phyloP scores from a whole-genome alignment of 2,113 vertebrate species.

The Electrona antarctica region DNA sequence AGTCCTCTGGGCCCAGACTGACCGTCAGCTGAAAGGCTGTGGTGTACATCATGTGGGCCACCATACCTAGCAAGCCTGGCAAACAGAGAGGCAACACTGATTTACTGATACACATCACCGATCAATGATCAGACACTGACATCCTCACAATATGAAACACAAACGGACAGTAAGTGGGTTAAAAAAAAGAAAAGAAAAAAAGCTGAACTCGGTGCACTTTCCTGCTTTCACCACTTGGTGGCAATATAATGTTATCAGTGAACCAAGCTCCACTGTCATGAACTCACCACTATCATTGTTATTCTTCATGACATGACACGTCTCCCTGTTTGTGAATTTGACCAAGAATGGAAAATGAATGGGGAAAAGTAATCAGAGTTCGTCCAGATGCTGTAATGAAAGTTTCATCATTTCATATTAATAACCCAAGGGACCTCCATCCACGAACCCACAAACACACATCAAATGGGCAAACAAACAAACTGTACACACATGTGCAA shows the following conservation, averaged over 20 bases:
- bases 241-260: slow-evolving; percentile 40
- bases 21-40: slow-evolving; percentile 97
- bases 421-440: too few relatives aligned
- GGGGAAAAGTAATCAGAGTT: too few relatives aligned
- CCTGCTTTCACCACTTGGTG: slow-evolving; percentile 57
- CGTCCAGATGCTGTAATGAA: too few relatives aligned
- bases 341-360: too few relatives aligned
- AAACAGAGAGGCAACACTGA: not conserved
- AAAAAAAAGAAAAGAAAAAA: not conserved
- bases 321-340: too few relatives aligned
- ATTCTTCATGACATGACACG: too few relatives aligned
- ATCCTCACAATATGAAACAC: not conserved
- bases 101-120: not conserved
- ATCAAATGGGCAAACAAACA: too few relatives aligned
- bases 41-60: slow-evolving; percentile 99
- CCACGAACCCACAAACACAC: too few relatives aligned
- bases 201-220: slow-evolving; percentile 9
- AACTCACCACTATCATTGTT: too few relatives aligned
- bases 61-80: slow-evolving; percentile 95
- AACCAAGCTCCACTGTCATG: too few relatives aligned
- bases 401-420: too few relatives aligned
- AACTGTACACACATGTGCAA: too few relatives aligned
- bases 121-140: not conserved
- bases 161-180: not conserved
- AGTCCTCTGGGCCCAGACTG: slow-evolving; percentile 96